Base-by-base conservation (phyloP, 2,113 vertebrate genomes). In the Oxyruncus cristatus region DNA sequence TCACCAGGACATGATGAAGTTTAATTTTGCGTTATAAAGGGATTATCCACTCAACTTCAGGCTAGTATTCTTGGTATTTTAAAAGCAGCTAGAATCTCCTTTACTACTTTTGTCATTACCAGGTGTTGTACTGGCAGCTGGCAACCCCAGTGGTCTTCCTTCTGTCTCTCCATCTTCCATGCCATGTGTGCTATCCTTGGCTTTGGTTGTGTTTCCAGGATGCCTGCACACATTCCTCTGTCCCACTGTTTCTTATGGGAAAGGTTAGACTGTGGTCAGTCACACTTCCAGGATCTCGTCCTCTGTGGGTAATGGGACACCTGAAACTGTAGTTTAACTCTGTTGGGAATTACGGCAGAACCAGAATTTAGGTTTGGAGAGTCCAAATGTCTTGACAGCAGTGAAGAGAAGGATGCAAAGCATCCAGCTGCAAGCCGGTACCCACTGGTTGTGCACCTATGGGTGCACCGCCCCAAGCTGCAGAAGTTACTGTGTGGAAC, bases 111-210 rank as follows among this genome's bases (percentile, higher is more conserved):
- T 91, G 55, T 58, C n/a, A 27, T 33, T 59, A 18, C 49, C 79
- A 91, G 58, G 14, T 76, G 49, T 61, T 76, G 49, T 70, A 44
- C 12, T 86, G 59, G 67, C 72, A 94, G 50, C 72, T 91, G 63
- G 46, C 58, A 68, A 11, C 7, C 30, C 19, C 22, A 23, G 8
- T 72, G 58, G 32, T 49, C 76, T 82, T 62, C 16, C 53, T 80
- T 63, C 42, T 85, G 33, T 50, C 30, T 71, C 20, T 82, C 37
- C 24, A 23, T 55, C 47, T 67, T 74, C 33, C 18, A 14, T 0
- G 3, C 59, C 16, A 4, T 0, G 0, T 8, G 2, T 44, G 11
- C 39, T 47, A 0, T 15, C 39, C 53, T 11, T 55, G 30, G 8
- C 32, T 85, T 11, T 17, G 52, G 62, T 14, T 70, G 19, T 3